phyloP scores from a whole-genome alignment of 2,888 invertebrate species.

The Petrolisthes cinctipes region DNA sequence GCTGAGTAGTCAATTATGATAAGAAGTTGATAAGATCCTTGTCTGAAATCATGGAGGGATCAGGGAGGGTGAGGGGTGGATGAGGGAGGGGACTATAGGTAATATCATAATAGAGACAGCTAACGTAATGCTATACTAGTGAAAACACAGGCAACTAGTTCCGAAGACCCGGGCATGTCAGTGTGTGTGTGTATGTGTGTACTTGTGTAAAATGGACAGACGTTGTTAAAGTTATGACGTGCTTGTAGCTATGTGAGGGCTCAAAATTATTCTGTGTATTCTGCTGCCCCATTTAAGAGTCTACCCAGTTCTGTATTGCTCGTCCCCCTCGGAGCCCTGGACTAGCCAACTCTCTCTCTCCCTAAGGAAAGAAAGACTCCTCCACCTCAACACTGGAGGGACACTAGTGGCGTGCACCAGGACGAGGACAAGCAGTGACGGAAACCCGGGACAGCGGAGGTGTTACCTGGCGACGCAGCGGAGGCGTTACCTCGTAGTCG shows the following conservation, averaged over 20 bases:
- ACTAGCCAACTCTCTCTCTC: conserved; percentile 49
- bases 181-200: conserved; percentile 8
- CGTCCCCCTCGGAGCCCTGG: conserved; percentile 41
- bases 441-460: conserved; percentile 42
- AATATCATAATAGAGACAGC: conserved; percentile 14
- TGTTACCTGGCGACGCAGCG: conserved; percentile 46
- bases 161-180: conserved; percentile 40
- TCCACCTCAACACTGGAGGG: conserved; percentile 34
- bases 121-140: conserved; percentile 37
- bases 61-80: neutral
- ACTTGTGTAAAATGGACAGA: too few relatives aligned
- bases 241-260: too few relatives aligned
- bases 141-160: conserved; percentile 36
- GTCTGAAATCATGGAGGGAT: conserved; percentile 3
- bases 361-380: conserved; percentile 37
- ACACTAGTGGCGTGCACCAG: conserved; percentile 40
- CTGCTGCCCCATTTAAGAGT: conserved; percentile 9
- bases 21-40: conserved; percentile 22
- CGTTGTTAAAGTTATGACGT: too few relatives aligned
- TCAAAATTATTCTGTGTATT: neutral
- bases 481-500: conserved; percentile 52
- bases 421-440: conserved; percentile 42
- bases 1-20: conserved; percentile 29
- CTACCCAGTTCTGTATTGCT: conserved; percentile 16
- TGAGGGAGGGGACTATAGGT: conserved; percentile 10